Conservation (phyloP, 2,888 invertebrate genomes). For the Blomia tropicalis region DNA sequence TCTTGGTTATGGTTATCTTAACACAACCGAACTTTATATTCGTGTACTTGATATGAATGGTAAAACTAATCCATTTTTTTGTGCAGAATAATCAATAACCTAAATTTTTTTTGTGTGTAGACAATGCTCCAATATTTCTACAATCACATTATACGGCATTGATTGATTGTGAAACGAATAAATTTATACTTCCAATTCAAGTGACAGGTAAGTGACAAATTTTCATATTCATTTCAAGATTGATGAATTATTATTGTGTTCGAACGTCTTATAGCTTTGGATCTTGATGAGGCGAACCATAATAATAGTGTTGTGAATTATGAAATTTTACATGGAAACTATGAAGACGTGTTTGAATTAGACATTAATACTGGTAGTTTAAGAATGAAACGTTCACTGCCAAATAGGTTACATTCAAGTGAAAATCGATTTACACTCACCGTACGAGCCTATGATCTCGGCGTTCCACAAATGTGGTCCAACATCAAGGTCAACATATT, state of each 20-base stretch:
- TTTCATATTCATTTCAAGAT: conserved; percentile 32
- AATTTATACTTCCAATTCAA: conserved; percentile 24
- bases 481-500: conserved; percentile 28
- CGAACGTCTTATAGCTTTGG: conserved; percentile 35
- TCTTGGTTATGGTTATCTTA: conserved; percentile 27
- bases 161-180: conserved; percentile 46
- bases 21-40: conserved; percentile 28
- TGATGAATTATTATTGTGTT: conserved; percentile 11
- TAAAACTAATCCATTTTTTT: background rate
- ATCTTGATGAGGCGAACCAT: conserved; percentile 34
- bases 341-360: conserved; percentile 34
- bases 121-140: conserved; percentile 30
- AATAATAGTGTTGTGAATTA: conserved; percentile 36
- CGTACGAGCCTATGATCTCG: conserved; percentile 30
- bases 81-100: background rate
- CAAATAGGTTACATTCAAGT: conserved; percentile 15
- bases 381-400: conserved; percentile 26
- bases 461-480: conserved; percentile 31
- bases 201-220: conserved; percentile 33
- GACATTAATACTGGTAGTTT: conserved; percentile 33
- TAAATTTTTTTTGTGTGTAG: no score
- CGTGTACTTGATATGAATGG: conserved; percentile 21
- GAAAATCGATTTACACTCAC: conserved; percentile 21
- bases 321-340: conserved; percentile 33
- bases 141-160: conserved; percentile 37